phyloP scores from a whole-genome alignment of 2,888 invertebrate genomes.

The Pecten maximus region DNA sequence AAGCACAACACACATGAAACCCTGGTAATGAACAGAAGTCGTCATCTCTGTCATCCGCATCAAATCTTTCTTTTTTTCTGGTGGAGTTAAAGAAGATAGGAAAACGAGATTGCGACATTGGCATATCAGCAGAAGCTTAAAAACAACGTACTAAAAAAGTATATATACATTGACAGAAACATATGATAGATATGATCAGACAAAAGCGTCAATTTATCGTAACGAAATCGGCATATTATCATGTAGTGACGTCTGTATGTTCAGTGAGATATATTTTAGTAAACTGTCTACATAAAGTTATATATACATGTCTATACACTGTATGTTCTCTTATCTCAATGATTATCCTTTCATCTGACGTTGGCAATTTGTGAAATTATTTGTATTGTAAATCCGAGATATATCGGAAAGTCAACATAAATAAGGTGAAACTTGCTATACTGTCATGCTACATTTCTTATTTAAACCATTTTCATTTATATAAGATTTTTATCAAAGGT shows the following conservation, averaged over 20 bases:
- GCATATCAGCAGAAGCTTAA: background rate
- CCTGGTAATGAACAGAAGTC: too few species aligned
- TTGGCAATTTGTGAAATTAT: background rate
- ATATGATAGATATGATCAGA: background rate
- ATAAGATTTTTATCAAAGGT: constrained; percentile 31
- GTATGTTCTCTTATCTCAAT: background rate
- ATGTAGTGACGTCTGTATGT: background rate
- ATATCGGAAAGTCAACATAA: background rate
- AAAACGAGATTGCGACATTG: background rate
- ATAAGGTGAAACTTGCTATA: background rate
- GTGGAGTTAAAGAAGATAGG: too few species aligned
- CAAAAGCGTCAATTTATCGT: background rate
- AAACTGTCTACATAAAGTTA: background rate
- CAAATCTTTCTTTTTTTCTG: too few species aligned
- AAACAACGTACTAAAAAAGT: background rate
- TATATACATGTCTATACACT: background rate
- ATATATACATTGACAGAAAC: background rate
- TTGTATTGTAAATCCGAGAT: constrained; percentile 19
- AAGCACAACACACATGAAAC: too few species aligned
- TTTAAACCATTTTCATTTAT: background rate
- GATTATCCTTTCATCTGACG: constrained; percentile 10
- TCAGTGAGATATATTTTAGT: background rate
- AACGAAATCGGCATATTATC: background rate
- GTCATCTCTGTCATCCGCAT: too few species aligned
- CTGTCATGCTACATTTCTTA: constrained; percentile 30